A percentile compares a stretch with the other conserved stretches of the same genome.
Conservation (phyloP, 2,888 invertebrate genomes). For the Oxyscelio sp. region DNA sequence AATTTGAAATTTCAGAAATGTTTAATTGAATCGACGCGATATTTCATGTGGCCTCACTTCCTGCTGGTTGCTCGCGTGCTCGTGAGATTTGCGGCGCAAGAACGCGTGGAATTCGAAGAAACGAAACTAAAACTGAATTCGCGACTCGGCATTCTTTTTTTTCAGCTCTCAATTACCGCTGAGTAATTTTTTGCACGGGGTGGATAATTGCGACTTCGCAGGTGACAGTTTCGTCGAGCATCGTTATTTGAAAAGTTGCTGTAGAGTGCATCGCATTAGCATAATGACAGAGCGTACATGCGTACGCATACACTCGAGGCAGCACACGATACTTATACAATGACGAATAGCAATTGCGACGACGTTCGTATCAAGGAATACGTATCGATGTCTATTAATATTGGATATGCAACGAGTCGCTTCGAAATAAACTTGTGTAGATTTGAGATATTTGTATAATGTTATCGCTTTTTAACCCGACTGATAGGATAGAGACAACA, state of each 20-base stretch:
- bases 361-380: slow-evolving; percentile 49
- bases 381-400: slow-evolving; percentile 28
- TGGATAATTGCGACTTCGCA: slow-evolving; percentile 65
- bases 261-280: too few species aligned
- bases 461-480: too few species aligned
- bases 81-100: neutral
- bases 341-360: slow-evolving; percentile 62
- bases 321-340: too few species aligned
- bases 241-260: slow-evolving; percentile 77
- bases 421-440: slow-evolving; percentile 31
- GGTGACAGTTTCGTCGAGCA: slow-evolving; percentile 80
- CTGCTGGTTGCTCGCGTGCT: slow-evolving; percentile 13
- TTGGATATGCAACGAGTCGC: slow-evolving; percentile 20
- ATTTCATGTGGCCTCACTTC: slow-evolving; percentile 34
- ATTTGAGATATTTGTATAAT: too few species aligned
- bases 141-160: neutral
- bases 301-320: too few species aligned
- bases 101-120: neutral
- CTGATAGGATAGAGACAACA: too few species aligned
- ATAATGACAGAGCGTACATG: too few species aligned
- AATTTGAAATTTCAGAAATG: slow-evolving; percentile 55
- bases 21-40: slow-evolving; percentile 46
- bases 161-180: neutral
- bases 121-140: slow-evolving; percentile 8
- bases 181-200: slow-evolving; percentile 10